Conservation (phyloP, 2,888 invertebrate genomes). For the Oxycera nigricornis region DNA sequence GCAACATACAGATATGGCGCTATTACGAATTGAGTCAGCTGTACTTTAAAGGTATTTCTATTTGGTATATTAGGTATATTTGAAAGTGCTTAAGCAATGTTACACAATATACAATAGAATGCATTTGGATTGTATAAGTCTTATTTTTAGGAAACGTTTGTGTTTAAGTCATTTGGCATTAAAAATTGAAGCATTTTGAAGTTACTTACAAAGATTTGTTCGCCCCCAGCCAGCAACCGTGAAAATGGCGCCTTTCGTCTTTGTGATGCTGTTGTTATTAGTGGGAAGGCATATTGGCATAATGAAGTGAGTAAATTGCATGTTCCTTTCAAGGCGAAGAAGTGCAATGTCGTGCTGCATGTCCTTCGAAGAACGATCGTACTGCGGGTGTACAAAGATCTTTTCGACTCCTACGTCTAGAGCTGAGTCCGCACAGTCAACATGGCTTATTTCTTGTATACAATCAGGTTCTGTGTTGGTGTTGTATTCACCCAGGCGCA, state of each 20-base stretch:
- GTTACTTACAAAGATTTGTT: constrained; percentile 64
- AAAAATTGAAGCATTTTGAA: constrained; percentile 17
- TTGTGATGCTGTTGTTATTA: constrained; percentile 53
- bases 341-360: constrained; percentile 69
- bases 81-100: no score
- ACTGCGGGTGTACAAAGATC: constrained; percentile 71
- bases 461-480: constrained; percentile 69
- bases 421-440: constrained; percentile 70
- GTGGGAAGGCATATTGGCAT: constrained; percentile 67
- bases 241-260: constrained; percentile 63
- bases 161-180: background rate
- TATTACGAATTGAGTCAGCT: no score
- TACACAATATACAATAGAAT: no score
- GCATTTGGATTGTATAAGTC: no score
- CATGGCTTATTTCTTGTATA: constrained; percentile 58
- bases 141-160: no score
- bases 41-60: no score
- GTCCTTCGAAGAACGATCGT: constrained; percentile 63
- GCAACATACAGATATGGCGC: no score
- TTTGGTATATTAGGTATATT: no score
- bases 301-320: constrained; percentile 65
- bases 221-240: constrained; percentile 71
- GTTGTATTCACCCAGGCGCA: constrained; percentile 73
- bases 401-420: constrained; percentile 69
- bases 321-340: constrained; percentile 55